Conservation (phyloP, 2,888 invertebrate species). For the Sesamia inferens region DNA sequence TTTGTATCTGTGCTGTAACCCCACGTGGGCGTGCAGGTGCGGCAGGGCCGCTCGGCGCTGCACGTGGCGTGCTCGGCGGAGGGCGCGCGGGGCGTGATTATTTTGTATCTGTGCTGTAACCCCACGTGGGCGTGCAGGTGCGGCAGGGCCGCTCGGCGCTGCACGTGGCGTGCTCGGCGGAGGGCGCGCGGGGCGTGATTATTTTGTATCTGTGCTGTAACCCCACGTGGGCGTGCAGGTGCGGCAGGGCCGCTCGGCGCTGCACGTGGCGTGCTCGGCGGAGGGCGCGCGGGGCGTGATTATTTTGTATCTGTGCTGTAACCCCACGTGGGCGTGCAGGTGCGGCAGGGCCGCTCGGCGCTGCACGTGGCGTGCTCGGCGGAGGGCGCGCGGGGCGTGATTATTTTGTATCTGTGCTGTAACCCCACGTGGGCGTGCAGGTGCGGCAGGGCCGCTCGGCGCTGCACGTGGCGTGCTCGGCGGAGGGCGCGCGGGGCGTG, state of each 20-base stretch:
- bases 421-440: too few species aligned
- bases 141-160: slow-evolving; percentile 92
- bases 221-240: slow-evolving; percentile 79
- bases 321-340: too few species aligned
- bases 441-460: slow-evolving; percentile 92
- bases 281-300: slow-evolving; percentile 90
- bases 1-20: too few species aligned
- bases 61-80: slow-evolving; percentile 96
- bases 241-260: slow-evolving; percentile 92
- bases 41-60: slow-evolving; percentile 92
- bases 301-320: too few species aligned
- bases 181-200: slow-evolving; percentile 89
- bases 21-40: too few species aligned
- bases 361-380: slow-evolving; percentile 96
- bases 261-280: slow-evolving; percentile 96
- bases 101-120: too few species aligned
- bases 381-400: slow-evolving; percentile 90
- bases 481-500: slow-evolving; percentile 90
- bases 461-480: slow-evolving; percentile 95
- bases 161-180: slow-evolving; percentile 96
- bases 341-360: slow-evolving; percentile 92
- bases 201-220: too few species aligned
- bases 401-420: too few species aligned
- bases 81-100: slow-evolving; percentile 85
- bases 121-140: too few species aligned